phyloP scores from a whole-genome alignment of 2,888 invertebrate species.

The Holacanthella duospinosa region DNA sequence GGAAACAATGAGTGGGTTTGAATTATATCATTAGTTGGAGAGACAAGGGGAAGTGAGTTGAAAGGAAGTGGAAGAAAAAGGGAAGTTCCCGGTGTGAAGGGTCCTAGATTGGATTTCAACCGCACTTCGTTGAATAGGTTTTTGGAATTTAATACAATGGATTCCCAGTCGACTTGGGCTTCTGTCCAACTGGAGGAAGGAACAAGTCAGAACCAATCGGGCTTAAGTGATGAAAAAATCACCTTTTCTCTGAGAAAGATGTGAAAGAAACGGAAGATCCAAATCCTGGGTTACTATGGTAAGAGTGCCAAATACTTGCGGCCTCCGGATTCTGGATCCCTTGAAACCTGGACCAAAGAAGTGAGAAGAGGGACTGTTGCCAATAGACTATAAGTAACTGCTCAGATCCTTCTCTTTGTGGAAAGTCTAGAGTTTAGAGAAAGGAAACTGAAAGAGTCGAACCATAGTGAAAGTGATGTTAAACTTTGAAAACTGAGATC shows the following conservation, averaged over 20 bases:
- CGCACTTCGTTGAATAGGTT: neutral
- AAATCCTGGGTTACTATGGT: too few relatives aligned
- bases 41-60: neutral
- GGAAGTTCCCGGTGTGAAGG: constrained; percentile 1
- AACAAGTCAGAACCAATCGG: constrained; percentile 6
- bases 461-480: neutral
- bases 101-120: constrained; percentile 3
- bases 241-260: constrained; percentile 1
- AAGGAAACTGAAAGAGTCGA: too few relatives aligned
- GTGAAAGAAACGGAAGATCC: neutral
- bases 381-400: neutral
- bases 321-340: neutral
- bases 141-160: constrained; percentile 4
- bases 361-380: neutral
- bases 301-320: constrained; percentile 5
- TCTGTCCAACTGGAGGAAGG: neutral
- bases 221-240: constrained; percentile 8
- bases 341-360: neutral
- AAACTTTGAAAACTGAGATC: neutral
- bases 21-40: too few relatives aligned
- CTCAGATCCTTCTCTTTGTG: neutral
- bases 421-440: too few relatives aligned
- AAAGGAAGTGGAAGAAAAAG: neutral
- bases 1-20: too few relatives aligned
- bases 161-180: constrained; percentile 1